Evolutionary conservation across 2,797 vertebrate genomes (phyloP).

Genomic region (Taeniopygia guttata): DNA sequence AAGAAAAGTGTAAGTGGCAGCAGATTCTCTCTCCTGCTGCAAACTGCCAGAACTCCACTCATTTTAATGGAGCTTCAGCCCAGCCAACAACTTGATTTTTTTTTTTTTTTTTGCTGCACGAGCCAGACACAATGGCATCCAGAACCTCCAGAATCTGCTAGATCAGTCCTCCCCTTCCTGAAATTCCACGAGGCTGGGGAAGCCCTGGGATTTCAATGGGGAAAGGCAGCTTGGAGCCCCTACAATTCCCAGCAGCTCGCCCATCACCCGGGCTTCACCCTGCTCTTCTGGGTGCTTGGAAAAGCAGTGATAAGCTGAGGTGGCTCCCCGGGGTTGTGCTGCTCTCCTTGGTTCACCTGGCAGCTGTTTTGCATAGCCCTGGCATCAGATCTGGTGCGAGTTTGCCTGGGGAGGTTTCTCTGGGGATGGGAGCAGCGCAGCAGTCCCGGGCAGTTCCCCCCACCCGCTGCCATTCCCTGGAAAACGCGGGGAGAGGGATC

Average conservation of each 20-base stretch:
- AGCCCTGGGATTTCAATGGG: background rate
- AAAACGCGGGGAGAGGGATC: background rate
- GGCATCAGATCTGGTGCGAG: constrained; percentile 71
- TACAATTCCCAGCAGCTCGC: background rate
- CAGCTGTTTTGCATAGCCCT: constrained; percentile 71
- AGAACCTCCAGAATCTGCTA: background rate
- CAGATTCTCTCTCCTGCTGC: constrained; percentile 17
- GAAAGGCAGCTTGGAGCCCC: background rate
- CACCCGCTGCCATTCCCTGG: background rate
- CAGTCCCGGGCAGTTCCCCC: constrained; percentile 56
- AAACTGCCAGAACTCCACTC: constrained; percentile 14
- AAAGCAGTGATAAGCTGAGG: background rate
- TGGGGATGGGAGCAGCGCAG: constrained; percentile 62
- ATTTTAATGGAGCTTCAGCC: background rate
- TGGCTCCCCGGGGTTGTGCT: background rate
- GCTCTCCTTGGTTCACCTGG: constrained; percentile 52
- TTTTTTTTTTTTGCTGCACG: background rate
- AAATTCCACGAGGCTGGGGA: background rate
- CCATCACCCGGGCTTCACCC: background rate
- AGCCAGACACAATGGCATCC: background rate
- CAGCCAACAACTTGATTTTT: background rate
- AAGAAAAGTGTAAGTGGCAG: constrained; percentile 26
- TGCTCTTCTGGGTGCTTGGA: background rate
- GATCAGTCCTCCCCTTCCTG: background rate
- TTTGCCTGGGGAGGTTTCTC: constrained; percentile 76